Conservation (phyloP, 2,113 vertebrate species). For the Megaleporinus macrocephalus region DNA sequence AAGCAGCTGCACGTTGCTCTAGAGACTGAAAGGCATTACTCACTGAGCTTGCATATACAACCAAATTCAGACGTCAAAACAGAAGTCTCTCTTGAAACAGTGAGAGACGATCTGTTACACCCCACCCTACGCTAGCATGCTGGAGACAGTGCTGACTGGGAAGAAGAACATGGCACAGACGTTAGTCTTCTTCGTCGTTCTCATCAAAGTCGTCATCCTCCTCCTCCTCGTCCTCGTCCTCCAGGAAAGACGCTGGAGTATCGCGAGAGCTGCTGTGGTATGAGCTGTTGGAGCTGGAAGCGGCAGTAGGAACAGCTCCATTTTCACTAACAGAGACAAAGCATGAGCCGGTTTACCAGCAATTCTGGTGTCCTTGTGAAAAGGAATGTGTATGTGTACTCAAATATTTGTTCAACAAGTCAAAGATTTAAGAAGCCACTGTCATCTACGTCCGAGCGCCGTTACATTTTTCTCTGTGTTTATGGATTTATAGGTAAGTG, state of each 20-base stretch:
- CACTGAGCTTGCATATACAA: constrained; percentile 16
- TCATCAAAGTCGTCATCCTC: constrained; percentile 92
- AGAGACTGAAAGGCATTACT: neutral
- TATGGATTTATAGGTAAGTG: no score
- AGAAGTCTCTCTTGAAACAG: neutral
- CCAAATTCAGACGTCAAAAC: neutral
- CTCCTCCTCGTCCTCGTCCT: constrained; percentile 92
- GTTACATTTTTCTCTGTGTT: no score
- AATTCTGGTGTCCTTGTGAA: no score
- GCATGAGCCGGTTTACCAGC: neutral
- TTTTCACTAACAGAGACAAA: constrained; percentile 77
- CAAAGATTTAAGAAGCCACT: no score
- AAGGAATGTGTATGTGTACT: no score
- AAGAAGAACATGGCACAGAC: constrained; percentile 29
- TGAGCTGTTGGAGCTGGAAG: constrained; percentile 94
- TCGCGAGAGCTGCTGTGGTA: constrained; percentile 94
- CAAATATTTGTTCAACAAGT: no score
- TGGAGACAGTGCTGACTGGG: constrained; percentile 29
- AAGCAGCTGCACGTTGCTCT: neutral
- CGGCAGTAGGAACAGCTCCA: constrained; percentile 86
- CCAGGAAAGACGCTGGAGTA: constrained; percentile 93
- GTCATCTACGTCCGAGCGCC: no score
- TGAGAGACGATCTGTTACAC: constrained; percentile 9
- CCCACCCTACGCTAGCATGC: neutral
- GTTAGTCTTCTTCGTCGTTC: constrained; percentile 90